Conservation (phyloP, 1,140 invertebrate species). For the Drosophila athabasca region DNA sequence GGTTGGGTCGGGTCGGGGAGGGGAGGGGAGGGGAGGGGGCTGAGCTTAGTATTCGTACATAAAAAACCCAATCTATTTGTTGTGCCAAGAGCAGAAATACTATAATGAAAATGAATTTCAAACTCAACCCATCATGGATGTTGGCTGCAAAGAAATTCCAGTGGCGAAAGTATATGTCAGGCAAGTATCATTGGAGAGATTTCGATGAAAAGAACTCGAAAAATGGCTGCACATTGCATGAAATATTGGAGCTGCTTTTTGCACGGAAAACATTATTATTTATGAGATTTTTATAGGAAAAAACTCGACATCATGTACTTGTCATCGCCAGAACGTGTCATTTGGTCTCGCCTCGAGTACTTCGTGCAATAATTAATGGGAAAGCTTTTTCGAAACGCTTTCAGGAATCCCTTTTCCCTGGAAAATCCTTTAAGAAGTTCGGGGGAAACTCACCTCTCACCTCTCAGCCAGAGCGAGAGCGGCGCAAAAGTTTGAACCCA, state of each 20-base stretch:
- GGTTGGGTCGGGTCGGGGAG: too few relatives aligned
- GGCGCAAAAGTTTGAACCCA: conserved; percentile 23
- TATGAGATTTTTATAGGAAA: too few relatives aligned
- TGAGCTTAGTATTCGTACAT: conserved; percentile 12
- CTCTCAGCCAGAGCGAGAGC: not conserved
- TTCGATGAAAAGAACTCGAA: too few relatives aligned
- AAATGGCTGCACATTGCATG: too few relatives aligned
- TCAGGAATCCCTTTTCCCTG: not conserved
- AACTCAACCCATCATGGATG: conserved; percentile 11
- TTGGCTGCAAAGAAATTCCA: not conserved
- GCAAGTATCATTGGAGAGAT: too few relatives aligned
- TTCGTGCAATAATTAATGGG: conserved; percentile 36
- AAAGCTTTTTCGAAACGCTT: conserved; percentile 29
- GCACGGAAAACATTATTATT: too few relatives aligned
- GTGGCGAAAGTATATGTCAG: too few relatives aligned
- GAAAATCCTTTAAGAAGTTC: not conserved
- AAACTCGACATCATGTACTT: too few relatives aligned
- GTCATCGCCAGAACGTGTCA: not conserved
- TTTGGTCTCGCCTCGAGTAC: not conserved
- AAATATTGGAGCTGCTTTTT: too few relatives aligned
- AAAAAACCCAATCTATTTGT: conserved; percentile 39
- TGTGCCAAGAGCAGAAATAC: conserved; percentile 32
- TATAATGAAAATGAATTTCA: conserved; percentile 38
- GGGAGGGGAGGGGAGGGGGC: too few relatives aligned
- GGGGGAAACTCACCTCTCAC: not conserved